phyloP scores from a whole-genome alignment of 2,113 vertebrate genomes.

The Nothoprocta pentlandii region DNA sequence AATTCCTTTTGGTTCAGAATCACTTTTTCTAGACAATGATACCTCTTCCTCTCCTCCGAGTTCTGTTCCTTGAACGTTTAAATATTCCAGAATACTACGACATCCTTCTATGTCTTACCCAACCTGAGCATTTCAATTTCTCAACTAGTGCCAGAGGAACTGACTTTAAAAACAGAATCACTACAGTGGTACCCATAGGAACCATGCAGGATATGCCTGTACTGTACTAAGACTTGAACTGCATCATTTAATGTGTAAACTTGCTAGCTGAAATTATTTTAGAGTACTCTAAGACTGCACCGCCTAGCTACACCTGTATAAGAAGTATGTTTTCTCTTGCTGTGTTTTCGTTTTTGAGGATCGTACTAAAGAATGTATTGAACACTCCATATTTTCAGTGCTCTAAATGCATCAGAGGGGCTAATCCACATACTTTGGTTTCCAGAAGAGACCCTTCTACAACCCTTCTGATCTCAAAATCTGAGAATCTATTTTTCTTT shows the following conservation, averaged over 20 bases:
- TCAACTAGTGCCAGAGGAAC: neutral
- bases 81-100: neutral
- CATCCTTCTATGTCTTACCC: neutral
- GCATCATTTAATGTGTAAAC: accelerated
- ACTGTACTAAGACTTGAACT: neutral
- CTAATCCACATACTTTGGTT: neutral
- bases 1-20: neutral
- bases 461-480: neutral
- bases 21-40: neutral
- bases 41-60: neutral
- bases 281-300: neutral
- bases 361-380: neutral
- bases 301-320: neutral
- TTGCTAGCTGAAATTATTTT: no score
- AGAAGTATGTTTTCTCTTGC: neutral
- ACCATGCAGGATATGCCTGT: accelerated
- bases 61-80: neutral
- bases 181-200: neutral
- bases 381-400: neutral
- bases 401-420: neutral
- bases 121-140: neutral
- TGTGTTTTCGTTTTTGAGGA: neutral
- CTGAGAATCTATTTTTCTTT: neutral
- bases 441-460: neutral
- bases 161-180: neutral